These are phyloP conservation scores for Apoda limacodes DNA, from an alignment of 2,888 invertebrate genomes.

Conservation along the genomic window DNA sequence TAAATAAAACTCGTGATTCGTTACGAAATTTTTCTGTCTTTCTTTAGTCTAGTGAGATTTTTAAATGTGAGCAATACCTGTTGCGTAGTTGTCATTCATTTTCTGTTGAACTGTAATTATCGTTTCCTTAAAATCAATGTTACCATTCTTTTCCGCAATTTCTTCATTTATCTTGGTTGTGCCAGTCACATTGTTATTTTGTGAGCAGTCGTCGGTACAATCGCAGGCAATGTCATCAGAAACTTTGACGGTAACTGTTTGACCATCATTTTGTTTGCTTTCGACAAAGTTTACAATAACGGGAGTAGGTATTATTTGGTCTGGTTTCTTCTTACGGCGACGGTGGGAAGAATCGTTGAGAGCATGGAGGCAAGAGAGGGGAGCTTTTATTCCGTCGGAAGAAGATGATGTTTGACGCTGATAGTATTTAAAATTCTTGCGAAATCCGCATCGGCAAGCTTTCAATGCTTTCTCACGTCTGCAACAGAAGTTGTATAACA, in stretches of 20 bases:
- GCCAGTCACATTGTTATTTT: conserved; percentile 33
- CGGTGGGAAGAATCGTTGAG: conserved; percentile 15
- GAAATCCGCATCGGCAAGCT: conserved; percentile 43
- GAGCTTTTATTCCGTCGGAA: conserved; percentile 32
- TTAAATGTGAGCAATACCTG: conserved; percentile 39
- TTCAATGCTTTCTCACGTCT: conserved; percentile 37
- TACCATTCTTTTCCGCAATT: conserved; percentile 42
- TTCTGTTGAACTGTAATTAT: conserved; percentile 11
- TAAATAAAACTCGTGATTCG: no score
- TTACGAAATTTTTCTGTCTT: no score
- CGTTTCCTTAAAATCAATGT: conserved; percentile 25
- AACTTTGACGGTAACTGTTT: conserved; percentile 24
- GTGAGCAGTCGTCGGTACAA: conserved; percentile 19
- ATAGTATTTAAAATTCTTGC: conserved; percentile 30
- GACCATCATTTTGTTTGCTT: conserved; percentile 20
- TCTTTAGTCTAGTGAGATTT: no score
- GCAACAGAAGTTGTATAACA: conserved; percentile 9
- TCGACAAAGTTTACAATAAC: conserved; percentile 30
- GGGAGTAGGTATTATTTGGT: conserved; percentile 18
- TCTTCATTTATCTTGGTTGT: conserved; percentile 24
- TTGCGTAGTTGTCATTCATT: conserved; percentile 27
- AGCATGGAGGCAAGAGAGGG: conserved; percentile 7
- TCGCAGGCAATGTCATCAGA: conserved; percentile 18
- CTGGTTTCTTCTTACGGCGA: conserved; percentile 28
- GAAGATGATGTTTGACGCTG: conserved; percentile 47